A percentile compares a stretch with the other conserved stretches of the same genome.
These are phyloP conservation scores for Sminthurinus aureus DNA, from an alignment of 2,888 invertebrate species.

Conservation along the genomic window DNA sequence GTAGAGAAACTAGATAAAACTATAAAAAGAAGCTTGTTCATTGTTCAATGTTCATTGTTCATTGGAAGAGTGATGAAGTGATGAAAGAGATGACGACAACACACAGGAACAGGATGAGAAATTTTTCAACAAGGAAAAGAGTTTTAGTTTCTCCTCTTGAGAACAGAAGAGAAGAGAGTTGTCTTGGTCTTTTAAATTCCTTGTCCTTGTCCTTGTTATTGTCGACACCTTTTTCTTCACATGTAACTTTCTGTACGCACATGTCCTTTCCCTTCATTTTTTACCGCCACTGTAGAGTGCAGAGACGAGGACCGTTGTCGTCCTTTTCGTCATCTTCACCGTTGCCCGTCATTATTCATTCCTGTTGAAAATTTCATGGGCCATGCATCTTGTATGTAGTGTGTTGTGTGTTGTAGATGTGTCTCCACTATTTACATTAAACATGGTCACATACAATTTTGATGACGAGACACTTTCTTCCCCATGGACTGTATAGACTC, in stretches of 20 bases:
- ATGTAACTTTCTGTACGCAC: no score
- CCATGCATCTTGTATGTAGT: no score
- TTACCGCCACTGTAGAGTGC: no score
- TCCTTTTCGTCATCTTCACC: constrained; percentile 11
- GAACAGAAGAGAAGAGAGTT: neutral
- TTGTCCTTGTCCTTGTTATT: neutral
- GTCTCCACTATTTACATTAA: constrained; percentile 50
- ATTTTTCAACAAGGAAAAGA: neutral
- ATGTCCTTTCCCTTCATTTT: no score
- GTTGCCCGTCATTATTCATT: constrained; percentile 57
- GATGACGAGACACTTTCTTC: constrained; percentile 51
- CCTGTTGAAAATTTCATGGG: constrained; percentile 56
- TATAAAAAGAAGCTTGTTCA: neutral
- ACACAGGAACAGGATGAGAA: no score
- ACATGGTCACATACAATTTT: constrained; percentile 56
- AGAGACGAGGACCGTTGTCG: no score
- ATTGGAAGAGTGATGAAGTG: constrained; percentile 16
- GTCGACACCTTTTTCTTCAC: neutral
- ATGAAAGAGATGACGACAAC: constrained; percentile 19
- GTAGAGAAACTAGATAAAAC: neutral
- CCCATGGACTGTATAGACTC: constrained; percentile 37
- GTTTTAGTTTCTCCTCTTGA: neutral
- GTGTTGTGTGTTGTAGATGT: no score
- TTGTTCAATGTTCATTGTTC: neutral
- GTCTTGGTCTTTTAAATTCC: no score